phyloP scores from a whole-genome alignment of 2,888 invertebrate genomes.

The Lysandra coridon region DNA sequence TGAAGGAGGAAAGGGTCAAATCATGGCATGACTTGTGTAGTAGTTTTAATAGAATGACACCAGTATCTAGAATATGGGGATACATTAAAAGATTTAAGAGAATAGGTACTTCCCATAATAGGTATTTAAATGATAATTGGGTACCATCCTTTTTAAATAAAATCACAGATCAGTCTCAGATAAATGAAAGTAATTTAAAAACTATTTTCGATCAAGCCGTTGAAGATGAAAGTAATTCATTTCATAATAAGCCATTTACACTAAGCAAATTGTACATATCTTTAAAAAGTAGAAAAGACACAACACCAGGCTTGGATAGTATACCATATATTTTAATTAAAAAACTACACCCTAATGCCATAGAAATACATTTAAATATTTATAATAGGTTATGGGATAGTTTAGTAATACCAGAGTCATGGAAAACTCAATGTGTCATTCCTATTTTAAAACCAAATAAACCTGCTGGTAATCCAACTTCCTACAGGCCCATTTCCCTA shows the following conservation, averaged over 20 bases:
- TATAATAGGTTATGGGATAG: constrained; percentile 36
- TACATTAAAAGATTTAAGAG: constrained; percentile 17
- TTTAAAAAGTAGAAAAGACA: constrained; percentile 36
- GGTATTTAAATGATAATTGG: constrained; percentile 28
- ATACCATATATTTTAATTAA: constrained; percentile 31
- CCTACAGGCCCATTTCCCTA: constrained; percentile 39
- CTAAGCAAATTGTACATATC: constrained; percentile 34
- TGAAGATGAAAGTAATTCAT: constrained; percentile 20
- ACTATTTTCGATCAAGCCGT: not conserved
- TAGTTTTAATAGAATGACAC: constrained; percentile 27
- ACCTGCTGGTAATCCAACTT: constrained; percentile 31
- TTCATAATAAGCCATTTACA: constrained; percentile 34
- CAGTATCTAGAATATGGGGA: constrained; percentile 19
- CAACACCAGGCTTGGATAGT: constrained; percentile 37
- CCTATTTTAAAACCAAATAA: constrained; percentile 36
- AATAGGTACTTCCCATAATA: not conserved
- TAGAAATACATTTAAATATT: constrained; percentile 34
- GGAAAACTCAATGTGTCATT: constrained; percentile 40
- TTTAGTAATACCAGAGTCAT: constrained; percentile 35
- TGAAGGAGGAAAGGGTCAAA: constrained; percentile 13
- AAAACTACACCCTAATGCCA: constrained; percentile 33
- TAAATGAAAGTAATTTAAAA: constrained; percentile 9
- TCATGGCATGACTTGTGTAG: constrained; percentile 11
- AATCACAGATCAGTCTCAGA: constrained; percentile 18
- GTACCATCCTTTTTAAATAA: constrained; percentile 32